Conservation (phyloP, 2,797 vertebrate genomes). For the Mormyrops boulengeri region DNA sequence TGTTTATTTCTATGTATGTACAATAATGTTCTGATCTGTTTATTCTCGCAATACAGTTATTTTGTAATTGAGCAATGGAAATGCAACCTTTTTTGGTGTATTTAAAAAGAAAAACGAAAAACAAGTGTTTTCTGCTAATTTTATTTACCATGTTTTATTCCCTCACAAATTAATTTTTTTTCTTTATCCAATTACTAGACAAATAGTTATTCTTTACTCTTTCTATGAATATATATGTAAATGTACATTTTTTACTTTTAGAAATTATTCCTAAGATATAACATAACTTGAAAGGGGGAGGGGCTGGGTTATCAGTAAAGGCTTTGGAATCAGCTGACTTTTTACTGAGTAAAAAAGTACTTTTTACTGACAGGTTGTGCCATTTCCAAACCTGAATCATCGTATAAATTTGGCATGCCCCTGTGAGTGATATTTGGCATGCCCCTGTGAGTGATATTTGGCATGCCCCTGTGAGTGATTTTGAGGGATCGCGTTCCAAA, state of each 20-base stretch:
- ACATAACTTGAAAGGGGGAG: not conserved
- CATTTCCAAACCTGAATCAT: not conserved
- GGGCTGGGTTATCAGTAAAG: not conserved
- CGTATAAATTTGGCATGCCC: not conserved
- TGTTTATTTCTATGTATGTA: not conserved
- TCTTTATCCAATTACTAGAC: not conserved
- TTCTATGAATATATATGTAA: not conserved
- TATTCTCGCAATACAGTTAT: not conserved
- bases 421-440: no score
- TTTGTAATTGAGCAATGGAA: conserved; percentile 3
- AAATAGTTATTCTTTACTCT: not conserved
- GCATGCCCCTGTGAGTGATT: not conserved
- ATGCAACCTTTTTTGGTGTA: conserved; percentile 6
- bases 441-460: not conserved
- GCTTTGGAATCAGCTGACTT: conserved; percentile 13
- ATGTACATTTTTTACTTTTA: not conserved
- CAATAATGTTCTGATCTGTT: not conserved
- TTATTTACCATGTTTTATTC: not conserved
- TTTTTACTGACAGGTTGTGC: not conserved
- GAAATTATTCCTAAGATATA: not conserved
- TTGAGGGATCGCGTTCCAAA: not conserved
- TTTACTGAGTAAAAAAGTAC: not conserved
- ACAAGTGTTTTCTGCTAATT: conserved; percentile 1
- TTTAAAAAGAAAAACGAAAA: conserved; percentile 5
- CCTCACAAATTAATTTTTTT: not conserved